These are phyloP conservation scores for Nerophis lumbriciformis DNA, from an alignment of 2,113 vertebrate genomes.

Conservation along the genomic window DNA sequence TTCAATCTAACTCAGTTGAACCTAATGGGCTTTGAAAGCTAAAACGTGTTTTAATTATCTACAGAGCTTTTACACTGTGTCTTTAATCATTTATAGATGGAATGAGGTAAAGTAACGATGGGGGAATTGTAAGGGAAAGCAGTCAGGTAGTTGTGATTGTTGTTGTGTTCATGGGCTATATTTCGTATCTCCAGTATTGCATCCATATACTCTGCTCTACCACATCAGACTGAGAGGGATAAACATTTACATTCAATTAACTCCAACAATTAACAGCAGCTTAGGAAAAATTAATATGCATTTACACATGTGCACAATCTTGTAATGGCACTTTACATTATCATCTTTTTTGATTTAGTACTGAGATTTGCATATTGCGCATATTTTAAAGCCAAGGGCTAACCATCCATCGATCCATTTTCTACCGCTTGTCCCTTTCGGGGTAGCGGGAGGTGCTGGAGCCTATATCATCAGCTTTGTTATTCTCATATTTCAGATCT, in stretches of 20 bases:
- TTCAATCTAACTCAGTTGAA: not conserved
- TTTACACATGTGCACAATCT: not conserved
- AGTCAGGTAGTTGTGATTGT: not conserved
- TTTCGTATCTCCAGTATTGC: too few relatives aligned
- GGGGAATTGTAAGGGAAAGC: not conserved
- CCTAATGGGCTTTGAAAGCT: not conserved
- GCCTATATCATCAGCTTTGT: not conserved
- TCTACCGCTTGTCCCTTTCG: too few relatives aligned
- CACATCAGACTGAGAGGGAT: not conserved
- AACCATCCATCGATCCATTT: too few relatives aligned
- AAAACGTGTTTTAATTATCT: slow-evolving; percentile 2
- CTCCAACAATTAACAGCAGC: not conserved
- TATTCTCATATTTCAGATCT: too few relatives aligned
- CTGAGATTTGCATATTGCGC: not conserved
- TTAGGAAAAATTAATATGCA: not conserved
- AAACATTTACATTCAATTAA: slow-evolving; percentile 1
- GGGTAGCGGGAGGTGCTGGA: too few relatives aligned
- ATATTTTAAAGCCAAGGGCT: not conserved
- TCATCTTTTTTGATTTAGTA: not conserved
- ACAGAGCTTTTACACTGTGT: not conserved
- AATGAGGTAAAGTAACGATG: not conserved
- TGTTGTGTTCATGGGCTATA: not conserved
- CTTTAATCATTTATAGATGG: not conserved
- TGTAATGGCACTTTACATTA: not conserved
- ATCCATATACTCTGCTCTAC: not conserved